Conservation (phyloP, 2,113 vertebrate species). For the Antigone vipio region DNA sequence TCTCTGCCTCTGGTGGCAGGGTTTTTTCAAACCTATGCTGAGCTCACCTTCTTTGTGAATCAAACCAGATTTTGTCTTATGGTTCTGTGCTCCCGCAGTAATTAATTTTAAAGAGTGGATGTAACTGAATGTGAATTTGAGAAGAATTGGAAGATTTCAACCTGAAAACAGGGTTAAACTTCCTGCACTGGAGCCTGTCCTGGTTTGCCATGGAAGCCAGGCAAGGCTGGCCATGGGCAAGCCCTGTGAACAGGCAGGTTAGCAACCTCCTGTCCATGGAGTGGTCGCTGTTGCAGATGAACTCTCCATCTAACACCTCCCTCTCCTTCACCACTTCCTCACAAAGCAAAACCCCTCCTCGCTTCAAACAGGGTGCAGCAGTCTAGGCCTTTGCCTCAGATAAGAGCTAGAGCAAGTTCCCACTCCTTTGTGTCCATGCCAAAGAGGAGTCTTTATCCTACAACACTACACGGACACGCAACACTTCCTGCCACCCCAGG, state of each 20-base stretch:
- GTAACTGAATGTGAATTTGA: not conserved
- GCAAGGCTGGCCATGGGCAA: not conserved
- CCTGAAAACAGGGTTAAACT: not conserved
- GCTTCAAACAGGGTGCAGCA: not conserved
- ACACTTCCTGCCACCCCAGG: not conserved
- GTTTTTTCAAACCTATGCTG: not conserved
- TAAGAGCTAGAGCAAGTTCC: not conserved
- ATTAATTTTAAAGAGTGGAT: not conserved
- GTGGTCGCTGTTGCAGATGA: not conserved
- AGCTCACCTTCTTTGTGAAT: not conserved
- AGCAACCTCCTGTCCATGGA: not conserved
- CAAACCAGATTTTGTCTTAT: not conserved
- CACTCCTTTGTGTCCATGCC: not conserved
- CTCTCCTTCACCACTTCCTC: not conserved
- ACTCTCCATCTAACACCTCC: not conserved
- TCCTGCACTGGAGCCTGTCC: not conserved
- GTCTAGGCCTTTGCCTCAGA: not conserved
- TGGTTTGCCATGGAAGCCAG: not conserved
- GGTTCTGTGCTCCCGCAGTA: not conserved
- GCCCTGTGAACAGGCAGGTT: not conserved
- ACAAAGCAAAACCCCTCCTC: not conserved
- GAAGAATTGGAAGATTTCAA: not conserved
- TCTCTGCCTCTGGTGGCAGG: not conserved
- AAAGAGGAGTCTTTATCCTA: not conserved
- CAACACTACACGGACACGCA: accelerated